Evolutionary conservation across 2,888 invertebrate species (phyloP).

Genomic region (Exocentrus adspersus): DNA sequence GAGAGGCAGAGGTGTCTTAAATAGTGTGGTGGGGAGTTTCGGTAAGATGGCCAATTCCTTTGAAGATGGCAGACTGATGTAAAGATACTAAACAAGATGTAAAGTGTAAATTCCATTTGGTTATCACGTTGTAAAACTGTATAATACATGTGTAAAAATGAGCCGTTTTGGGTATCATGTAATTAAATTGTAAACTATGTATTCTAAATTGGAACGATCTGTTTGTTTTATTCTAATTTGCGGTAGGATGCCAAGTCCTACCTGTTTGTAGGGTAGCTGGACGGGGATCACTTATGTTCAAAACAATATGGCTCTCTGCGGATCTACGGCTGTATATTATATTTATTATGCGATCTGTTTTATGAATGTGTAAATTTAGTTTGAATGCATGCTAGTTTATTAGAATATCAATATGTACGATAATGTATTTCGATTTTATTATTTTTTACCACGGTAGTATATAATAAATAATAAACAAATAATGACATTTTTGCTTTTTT

Average conservation of each 20-base stretch:
- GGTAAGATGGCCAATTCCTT: slow-evolving; percentile 55
- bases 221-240: slow-evolving; percentile 45
- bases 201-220: slow-evolving; percentile 50
- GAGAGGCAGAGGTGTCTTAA: slow-evolving; percentile 19
- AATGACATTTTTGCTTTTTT: slow-evolving; percentile 42
- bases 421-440: slow-evolving; percentile 64
- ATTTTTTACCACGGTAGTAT: slow-evolving; percentile 64
- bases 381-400: slow-evolving; percentile 63
- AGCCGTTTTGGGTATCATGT: slow-evolving; percentile 59
- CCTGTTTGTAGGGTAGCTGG: slow-evolving; percentile 63
- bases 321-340: slow-evolving; percentile 63
- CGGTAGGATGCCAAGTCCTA: slow-evolving; percentile 33
- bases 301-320: slow-evolving; percentile 57
- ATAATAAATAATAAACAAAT: slow-evolving; percentile 56
- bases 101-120: slow-evolving; percentile 65
- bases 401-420: slow-evolving; percentile 62
- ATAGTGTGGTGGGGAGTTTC: slow-evolving; percentile 54
- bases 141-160: slow-evolving; percentile 64
- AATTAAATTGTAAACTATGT: slow-evolving; percentile 55
- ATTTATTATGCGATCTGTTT: slow-evolving; percentile 61
- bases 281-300: slow-evolving; percentile 64
- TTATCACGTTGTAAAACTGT: slow-evolving; percentile 62
- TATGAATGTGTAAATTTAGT: slow-evolving; percentile 60
- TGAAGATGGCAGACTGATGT: slow-evolving; percentile 64
- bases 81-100: slow-evolving; percentile 64